Evolutionary conservation across 2,797 vertebrate species (phyloP).

Genomic region (Avahi laniger): DNA sequence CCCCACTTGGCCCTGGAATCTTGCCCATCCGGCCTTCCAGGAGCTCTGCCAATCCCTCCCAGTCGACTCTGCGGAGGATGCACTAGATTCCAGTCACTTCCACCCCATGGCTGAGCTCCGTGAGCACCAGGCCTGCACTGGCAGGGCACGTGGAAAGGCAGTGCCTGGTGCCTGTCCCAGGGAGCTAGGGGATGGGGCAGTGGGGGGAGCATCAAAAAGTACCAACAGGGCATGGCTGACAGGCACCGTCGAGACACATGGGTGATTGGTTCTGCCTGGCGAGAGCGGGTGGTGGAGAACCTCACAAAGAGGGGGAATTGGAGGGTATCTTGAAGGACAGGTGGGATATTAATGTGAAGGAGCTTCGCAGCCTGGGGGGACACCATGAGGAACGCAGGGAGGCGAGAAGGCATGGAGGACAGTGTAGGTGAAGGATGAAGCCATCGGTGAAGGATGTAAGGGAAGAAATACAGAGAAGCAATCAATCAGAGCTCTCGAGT

Average conservation of each 20-base stretch:
- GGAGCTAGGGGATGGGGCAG: background rate
- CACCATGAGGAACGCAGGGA: background rate
- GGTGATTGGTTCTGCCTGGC: background rate
- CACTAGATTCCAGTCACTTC: rapidly evolving
- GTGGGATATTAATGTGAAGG: background rate
- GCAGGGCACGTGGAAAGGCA: background rate
- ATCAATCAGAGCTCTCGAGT: background rate
- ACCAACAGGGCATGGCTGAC: background rate
- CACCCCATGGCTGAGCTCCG: too few species aligned
- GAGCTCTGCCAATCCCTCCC: background rate
- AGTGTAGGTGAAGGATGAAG: too few species aligned
- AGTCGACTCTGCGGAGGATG: background rate
- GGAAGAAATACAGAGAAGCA: background rate
- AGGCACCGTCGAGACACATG: background rate
- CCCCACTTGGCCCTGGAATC: background rate
- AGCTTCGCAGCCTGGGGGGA: background rate
- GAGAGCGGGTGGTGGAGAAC: background rate
- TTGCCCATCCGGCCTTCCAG: background rate
- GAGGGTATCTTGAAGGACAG: background rate
- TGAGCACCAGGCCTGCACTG: background rate
- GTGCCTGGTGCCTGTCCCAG: background rate
- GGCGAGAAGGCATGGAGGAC: rapidly evolving
- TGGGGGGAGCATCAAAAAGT: background rate
- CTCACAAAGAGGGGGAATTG: background rate
- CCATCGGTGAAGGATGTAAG: background rate